Base-by-base conservation (phyloP, 2,888 invertebrate species). In the Tipula confusa region DNA sequence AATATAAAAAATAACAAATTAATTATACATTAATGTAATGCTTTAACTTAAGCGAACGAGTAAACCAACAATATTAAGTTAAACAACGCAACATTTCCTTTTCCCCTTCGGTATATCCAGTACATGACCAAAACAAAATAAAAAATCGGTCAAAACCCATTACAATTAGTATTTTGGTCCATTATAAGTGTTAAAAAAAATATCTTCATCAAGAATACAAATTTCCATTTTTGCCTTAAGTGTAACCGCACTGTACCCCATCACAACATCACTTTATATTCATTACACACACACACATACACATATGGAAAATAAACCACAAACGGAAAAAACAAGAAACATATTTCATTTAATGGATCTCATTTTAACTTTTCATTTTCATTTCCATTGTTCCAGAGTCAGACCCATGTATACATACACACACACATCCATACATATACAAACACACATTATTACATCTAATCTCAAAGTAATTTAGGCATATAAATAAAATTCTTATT, bases 321-420 rank as follows among this genome's bases (percentile, higher is more conserved):
- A 64, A 64, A 64, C 13, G 24, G 24, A 64, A 64, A 64, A 64
- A 64, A 24, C 64, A 64, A 64, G 64, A 64, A 64, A 64, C 64
- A 64, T 64, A 64, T 64, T 64, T 64, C 64, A 64, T 64, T 64
- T 64, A 64, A 64, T 64, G 64, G 64, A 64, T 64, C 64, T 64
- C 64, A 64, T 64, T 64, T 64, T 64, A 64, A 64, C 64, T 64
- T 64, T 64, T 64, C 64, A 64, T 64, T 64, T 64, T 13, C 64
- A 64, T 64, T n/a, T 64, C 64, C 24, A 24, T 64, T 64, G 64
- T 64, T 64, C 64, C 64, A 64, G 24, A 64, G 24, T 24, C 64
- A 64, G 64, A 24, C 64, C 64, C 64, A 64, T 24, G 24, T 64
- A 15, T 36, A 43, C 38, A 38, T 38, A 64, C 64, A 24, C 24